Conservation (phyloP, 2,888 invertebrate species). For the Drosophila multiciliata region DNA sequence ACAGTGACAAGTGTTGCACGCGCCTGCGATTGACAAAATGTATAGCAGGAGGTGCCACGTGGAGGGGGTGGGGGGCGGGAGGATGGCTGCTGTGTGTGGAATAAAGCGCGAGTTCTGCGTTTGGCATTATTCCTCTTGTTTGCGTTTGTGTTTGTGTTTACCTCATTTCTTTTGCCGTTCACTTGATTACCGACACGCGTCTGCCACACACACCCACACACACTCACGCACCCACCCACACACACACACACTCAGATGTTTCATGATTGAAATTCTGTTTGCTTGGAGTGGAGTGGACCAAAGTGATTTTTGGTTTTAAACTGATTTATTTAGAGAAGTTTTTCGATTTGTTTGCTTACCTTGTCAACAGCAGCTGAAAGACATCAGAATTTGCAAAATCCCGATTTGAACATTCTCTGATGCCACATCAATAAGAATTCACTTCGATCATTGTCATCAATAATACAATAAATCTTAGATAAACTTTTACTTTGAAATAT, state of each 20-base stretch:
- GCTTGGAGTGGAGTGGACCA: conserved; percentile 30
- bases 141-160: conserved; percentile 33
- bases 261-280: conserved; percentile 22
- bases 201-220: conserved; percentile 31
- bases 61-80: background rate
- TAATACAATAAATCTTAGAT: background rate
- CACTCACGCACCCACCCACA: background rate
- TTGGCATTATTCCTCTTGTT: conserved; percentile 47
- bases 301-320: conserved; percentile 63
- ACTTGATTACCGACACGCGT: conserved; percentile 76
- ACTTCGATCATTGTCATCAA: background rate
- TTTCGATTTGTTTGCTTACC: conserved; percentile 47
- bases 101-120: conserved; percentile 31
- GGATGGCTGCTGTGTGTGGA: background rate
- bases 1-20: conserved; percentile 81
- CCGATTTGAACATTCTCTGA: background rate
- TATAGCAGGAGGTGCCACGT: background rate
- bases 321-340: conserved; percentile 64
- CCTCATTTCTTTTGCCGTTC: conserved; percentile 43
- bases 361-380: conserved; percentile 5
- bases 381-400: conserved; percentile 8
- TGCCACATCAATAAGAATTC: background rate
- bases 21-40: conserved; percentile 59
- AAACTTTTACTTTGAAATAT: background rate
- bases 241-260: background rate